Base-by-base conservation (phyloP, 2,888 invertebrate genomes). In the Junonia oenone region DNA sequence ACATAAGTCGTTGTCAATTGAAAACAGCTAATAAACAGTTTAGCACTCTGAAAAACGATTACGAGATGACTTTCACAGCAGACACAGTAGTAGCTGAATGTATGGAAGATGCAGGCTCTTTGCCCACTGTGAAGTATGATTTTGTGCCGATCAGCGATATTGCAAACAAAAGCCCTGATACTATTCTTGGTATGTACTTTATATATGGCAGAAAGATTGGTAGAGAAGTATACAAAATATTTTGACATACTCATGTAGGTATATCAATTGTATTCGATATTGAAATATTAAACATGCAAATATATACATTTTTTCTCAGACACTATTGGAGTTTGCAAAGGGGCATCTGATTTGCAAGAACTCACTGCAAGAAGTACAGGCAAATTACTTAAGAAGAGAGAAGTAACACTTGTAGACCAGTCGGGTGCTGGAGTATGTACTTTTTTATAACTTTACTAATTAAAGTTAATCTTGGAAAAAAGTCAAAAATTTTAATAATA, bases 21-120 rank as follows among this genome's bases (percentile, higher is more conserved):
- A 99, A 99, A 78, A 93, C 96, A 1, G 99, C 99, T 0, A 99
- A 99, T 81, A 98, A 98, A 75, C 95, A 96, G 73, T 99, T 92
- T 79, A 92, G 93, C 29, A 92, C 90, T 33, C 80, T 98, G 5
- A 96, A 96, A 64, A 98, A 99, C 76, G 99, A 99, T 76, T 99
- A 99, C 72, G 99, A 99, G 81, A 95, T 99, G 94, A 95, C 97
- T 0, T 93, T 99, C 71, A 93, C 91, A 9, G 81, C 86, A 6
- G 97, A 98, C 43, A 95, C 97, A 0, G 91, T 91, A 0, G 90
- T 93, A 0, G 90, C 92, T 2, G 86, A 85, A 58, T 93, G 93
- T 64, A 86, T 83, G 58, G 93, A 93, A 22, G 93, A 93, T 38
- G 75, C 82, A 0, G 74, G 83, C 0, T 91, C 92, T 1, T 93